Evolutionary conservation across 2,797 vertebrate genomes (phyloP).

Genomic region (Micropoecilia bifurca): DNA sequence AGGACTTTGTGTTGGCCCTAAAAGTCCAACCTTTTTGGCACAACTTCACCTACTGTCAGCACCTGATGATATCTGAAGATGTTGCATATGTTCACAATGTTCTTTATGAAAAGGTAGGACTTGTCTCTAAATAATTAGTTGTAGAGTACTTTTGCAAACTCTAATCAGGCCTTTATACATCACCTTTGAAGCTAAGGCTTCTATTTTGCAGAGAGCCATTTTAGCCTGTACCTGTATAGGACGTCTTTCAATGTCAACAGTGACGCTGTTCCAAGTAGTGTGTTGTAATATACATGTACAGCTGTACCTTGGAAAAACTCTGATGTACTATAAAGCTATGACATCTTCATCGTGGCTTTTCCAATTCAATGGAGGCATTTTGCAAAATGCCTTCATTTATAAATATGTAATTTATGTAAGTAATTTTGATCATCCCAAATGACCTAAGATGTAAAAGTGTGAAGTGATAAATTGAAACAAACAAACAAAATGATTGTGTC

Average conservation of each 20-base stretch:
- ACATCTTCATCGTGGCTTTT: neutral
- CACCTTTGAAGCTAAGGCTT: neutral
- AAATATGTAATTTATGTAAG: neutral
- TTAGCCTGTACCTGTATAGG: neutral
- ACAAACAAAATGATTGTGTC: neutral
- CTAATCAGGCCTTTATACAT: neutral
- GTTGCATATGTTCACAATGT: neutral
- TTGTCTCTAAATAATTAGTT: neutral
- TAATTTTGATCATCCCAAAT: neutral
- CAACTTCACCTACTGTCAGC: neutral
- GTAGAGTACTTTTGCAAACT: neutral
- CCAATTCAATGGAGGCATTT: neutral
- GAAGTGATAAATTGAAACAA: neutral
- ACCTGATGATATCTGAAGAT: neutral
- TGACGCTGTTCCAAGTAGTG: neutral
- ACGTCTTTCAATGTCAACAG: neutral
- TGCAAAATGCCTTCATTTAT: too few species aligned
- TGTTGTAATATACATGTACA: neutral
- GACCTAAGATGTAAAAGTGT: neutral
- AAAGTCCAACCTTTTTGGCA: neutral
- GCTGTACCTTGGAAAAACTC: neutral
- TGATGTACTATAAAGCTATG: neutral
- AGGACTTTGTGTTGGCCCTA: too few species aligned
- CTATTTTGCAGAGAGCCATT: neutral
- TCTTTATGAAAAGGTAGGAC: neutral